Conservation (phyloP, 2,888 invertebrate species). For the Zhuqinia jingwanae region DNA sequence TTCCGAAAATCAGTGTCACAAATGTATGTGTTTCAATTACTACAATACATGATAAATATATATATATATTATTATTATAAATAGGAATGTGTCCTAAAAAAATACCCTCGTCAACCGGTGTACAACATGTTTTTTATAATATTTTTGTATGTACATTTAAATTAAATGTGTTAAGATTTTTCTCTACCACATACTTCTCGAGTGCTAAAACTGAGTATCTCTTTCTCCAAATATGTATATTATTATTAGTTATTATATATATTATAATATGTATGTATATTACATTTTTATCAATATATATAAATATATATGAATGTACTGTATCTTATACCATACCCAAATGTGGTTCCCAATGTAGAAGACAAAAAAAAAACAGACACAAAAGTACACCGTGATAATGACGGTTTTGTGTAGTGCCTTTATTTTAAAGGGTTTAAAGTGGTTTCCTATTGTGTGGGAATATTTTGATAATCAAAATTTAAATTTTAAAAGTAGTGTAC, state of each 20-base stretch:
- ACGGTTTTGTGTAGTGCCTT: slow-evolving; percentile 48
- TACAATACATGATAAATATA: not conserved
- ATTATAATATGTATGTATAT: not conserved
- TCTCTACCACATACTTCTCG: slow-evolving; percentile 31
- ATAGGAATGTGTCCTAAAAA: slow-evolving; percentile 21
- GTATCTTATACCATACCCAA: not conserved
- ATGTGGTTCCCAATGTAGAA: slow-evolving; percentile 40
- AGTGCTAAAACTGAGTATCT: slow-evolving; percentile 41
- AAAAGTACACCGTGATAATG: not conserved
- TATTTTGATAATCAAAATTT: slow-evolving; percentile 4
- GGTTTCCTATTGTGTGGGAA: slow-evolving; percentile 45
- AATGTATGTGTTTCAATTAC: slow-evolving; percentile 41
- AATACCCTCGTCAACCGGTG: slow-evolving; percentile 33
- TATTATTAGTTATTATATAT: not conserved
- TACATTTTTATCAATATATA: not conserved
- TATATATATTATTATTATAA: not conserved
- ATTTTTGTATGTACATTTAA: slow-evolving; percentile 42
- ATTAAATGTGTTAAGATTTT: slow-evolving; percentile 8
- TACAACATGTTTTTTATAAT: slow-evolving; percentile 55
- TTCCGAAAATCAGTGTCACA: slow-evolving; percentile 32
- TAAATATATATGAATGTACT: too few relatives aligned
- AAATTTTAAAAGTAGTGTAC: slow-evolving; percentile 5
- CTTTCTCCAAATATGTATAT: not conserved
- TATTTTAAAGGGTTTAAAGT: slow-evolving; percentile 29
- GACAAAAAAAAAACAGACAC: slow-evolving; percentile 36